phyloP scores from a whole-genome alignment of 2,797 vertebrate species.

The Anguilla marmorata region DNA sequence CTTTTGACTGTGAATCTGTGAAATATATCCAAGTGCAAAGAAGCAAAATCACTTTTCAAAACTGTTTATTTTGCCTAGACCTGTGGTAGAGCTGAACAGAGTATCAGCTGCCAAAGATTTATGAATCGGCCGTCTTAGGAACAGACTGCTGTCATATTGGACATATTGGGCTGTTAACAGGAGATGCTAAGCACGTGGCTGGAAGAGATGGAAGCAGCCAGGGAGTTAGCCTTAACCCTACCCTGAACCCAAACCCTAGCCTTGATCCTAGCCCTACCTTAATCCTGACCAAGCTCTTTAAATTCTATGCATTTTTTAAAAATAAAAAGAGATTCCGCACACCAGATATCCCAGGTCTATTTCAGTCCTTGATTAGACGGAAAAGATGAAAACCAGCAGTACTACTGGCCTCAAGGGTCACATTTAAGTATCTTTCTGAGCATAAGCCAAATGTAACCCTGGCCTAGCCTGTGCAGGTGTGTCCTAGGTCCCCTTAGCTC shows the following conservation, averaged over 20 bases:
- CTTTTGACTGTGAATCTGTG: not conserved
- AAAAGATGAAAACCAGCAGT: no score
- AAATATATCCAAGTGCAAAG: not conserved
- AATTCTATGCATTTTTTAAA: not conserved
- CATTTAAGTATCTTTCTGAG: not conserved
- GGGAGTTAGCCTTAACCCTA: not conserved
- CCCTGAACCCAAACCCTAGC: not conserved
- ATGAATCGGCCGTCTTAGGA: not conserved
- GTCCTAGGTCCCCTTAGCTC: not conserved
- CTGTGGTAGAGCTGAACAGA: not conserved
- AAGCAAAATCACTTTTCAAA: not conserved
- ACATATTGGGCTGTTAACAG: not conserved
- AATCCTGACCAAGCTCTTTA: not conserved
- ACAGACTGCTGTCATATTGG: not conserved
- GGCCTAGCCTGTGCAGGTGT: not conserved
- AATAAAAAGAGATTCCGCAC: not conserved
- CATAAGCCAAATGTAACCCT: not conserved
- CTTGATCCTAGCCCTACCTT: not conserved
- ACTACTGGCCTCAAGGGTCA: no score
- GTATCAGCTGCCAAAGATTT: not conserved
- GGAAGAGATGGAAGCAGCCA: not conserved
- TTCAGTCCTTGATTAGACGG: not conserved
- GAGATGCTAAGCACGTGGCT: not conserved
- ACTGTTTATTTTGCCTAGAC: not conserved
- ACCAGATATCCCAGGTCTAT: constrained; percentile 6